Base-by-base conservation (phyloP, 2,113 vertebrate genomes). In the Loxodonta africana region DNA sequence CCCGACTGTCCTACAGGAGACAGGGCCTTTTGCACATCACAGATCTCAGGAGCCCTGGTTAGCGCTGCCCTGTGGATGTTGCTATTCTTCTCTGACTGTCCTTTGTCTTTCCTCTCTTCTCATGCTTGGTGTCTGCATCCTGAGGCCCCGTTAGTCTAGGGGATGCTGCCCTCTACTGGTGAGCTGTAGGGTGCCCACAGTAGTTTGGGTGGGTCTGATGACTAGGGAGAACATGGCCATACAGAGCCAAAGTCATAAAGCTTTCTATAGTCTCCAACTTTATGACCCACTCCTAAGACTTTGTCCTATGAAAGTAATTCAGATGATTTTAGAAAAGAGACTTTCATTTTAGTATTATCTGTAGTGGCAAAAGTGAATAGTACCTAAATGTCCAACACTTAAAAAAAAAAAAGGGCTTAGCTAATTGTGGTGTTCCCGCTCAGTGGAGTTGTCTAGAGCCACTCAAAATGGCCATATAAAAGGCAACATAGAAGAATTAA, bases 121-220 rank as follows among this genome's bases (percentile, higher is more conserved):
- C 33, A 26, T 6, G 37, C 23, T 85, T 51, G 30, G 10, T 48
- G 20, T 53, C 51, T 73, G 65, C 48, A 46, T 87, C n/a, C n/a
- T 74, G 44, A 94, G 44, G 53, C 76, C 8, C 37, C 57, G 30
- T 95, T 97, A 80, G 11, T 97, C 28, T 97, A 73, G 94, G n/a
- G 67, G 73, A 95, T 97, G 97, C 97, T 98, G 97, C 98, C 98
- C 98, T 95, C 98, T 98, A 60, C 97, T 92, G 98, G 78, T 95
- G 14, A 5, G 18, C 57, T 83, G 0, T n/a, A 37, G n/a, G 14
- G 60, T 65, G 86, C 18, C 41, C 51, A 46, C 44, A 69, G 57
- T 9, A 20, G 37, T 91, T 97, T 82, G 62, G 28, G 41, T 91
- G 25, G 48, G 25, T 92, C 44, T 77, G 67, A 67, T 80, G 15